Percentiles rank a stretch among this genome's conserved stretches.
These are phyloP conservation scores for Sinhomidia bicolor DNA, from an alignment of 2,888 invertebrate genomes.

Conservation along the genomic window DNA sequence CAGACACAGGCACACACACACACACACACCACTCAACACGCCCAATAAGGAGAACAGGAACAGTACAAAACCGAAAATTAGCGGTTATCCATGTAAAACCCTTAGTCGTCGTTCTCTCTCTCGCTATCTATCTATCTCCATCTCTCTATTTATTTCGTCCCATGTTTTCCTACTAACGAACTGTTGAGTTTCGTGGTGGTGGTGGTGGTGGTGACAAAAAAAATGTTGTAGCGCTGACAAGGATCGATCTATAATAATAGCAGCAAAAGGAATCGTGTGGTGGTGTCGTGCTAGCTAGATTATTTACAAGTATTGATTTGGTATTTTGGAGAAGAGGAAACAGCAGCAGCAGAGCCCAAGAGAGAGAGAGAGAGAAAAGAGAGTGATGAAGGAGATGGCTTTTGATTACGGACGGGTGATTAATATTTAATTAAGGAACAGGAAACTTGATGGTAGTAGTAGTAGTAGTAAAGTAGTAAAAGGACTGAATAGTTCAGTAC, in stretches of 20 bases:
- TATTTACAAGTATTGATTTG: constrained; percentile 6
- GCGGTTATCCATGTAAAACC: background rate
- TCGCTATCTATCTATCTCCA: too few relatives aligned
- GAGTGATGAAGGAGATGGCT: background rate
- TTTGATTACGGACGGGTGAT: constrained; percentile 19
- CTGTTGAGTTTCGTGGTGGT: background rate
- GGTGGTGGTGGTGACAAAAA: too few relatives aligned
- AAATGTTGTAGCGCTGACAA: too few relatives aligned
- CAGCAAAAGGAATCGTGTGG: too few relatives aligned
- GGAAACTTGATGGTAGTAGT: background rate
- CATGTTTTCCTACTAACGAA: background rate
- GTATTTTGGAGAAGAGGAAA: background rate
- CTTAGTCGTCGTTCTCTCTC: too few relatives aligned
- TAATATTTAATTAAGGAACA: constrained; percentile 44
- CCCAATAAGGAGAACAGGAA: too few relatives aligned
- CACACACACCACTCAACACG: too few relatives aligned
- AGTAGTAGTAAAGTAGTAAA: too few relatives aligned
- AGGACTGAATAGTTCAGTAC: background rate
- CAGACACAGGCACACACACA: background rate
- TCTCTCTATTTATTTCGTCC: too few relatives aligned
- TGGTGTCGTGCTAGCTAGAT: constrained; percentile 13
- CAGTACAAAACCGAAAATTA: constrained; percentile 8
- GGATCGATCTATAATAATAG: constrained; percentile 1
- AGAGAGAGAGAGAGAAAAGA: too few relatives aligned
- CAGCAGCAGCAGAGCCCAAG: background rate